These are phyloP conservation scores for Lacerta agilis DNA, from an alignment of 2,797 vertebrate genomes.

Conservation along the genomic window DNA sequence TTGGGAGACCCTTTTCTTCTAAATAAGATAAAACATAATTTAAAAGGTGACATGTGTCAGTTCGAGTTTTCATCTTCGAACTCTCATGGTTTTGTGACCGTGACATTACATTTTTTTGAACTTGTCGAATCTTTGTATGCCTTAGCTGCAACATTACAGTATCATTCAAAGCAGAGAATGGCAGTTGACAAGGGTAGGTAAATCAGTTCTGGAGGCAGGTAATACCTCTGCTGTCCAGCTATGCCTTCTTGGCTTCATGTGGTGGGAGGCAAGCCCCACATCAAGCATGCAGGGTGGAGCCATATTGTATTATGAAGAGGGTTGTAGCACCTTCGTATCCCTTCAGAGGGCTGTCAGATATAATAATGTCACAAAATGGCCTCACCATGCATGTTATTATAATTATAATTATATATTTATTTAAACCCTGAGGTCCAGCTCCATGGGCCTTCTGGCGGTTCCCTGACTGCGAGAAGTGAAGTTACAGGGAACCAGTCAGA, in stretches of 20 bases:
- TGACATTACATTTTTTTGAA: slow-evolving; percentile 15
- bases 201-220: not conserved
- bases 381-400: too few relatives aligned
- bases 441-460: too few relatives aligned
- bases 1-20: slow-evolving; percentile 6
- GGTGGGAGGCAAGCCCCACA: not conserved
- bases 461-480: too few relatives aligned
- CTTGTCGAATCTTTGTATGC: not conserved
- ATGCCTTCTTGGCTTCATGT: too few relatives aligned
- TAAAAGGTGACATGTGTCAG: slow-evolving; percentile 6
- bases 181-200: not conserved
- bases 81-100: not conserved
- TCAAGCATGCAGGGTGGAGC: not conserved
- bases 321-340: too few relatives aligned
- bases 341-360: not conserved
- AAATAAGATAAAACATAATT: slow-evolving; percentile 7
- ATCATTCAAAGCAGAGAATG: not conserved
- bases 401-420: too few relatives aligned
- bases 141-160: not conserved
- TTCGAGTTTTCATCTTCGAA: slow-evolving; percentile 1
- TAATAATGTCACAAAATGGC: too few relatives aligned
- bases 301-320: not conserved
- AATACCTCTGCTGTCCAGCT: not conserved
- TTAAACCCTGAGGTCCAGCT: too few relatives aligned
- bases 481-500: too few relatives aligned